Base-by-base conservation (phyloP, 2,113 vertebrate genomes). In the Rhinichthys klamathensis region DNA sequence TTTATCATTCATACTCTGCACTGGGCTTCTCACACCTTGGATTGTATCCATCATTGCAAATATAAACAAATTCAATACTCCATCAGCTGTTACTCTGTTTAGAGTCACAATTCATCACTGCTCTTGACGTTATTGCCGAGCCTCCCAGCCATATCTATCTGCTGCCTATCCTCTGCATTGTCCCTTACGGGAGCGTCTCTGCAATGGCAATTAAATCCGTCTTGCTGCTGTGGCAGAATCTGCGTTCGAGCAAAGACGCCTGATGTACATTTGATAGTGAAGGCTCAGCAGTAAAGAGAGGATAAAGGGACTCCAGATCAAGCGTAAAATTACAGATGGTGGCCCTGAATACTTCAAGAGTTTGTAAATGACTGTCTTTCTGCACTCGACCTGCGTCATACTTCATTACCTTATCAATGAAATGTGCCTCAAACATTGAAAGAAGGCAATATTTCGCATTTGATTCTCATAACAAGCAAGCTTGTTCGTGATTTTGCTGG, bases 321-420 rank as follows among this genome's bases (percentile, higher is more conserved):
- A 91, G 90, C 92, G 89, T 94, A 93, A 94, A 95, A 95, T 93
- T 94, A 90, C 93, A 94, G 93, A 93, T 94, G 93, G 90, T 93
- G 92, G 92, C 92, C 90, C 87, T 86, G 73, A 87, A 83, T 90
- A 89, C 65, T 90, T 90, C 90, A 90, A 90, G 90, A 93, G 93
- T 93, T 91, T 88, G 90, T 92, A 93, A 94, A 93, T 90, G 92
- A 92, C 91, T 90, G 87, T 88, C 91, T 90, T 94, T 90, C 82
- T 84, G 83, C 90, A 91, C 85, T 91, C 90, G 92, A 93, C 93
- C 93, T 85, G 18, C 67, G 80, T 89, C 83, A 92, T 89, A 93
- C 92, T 92, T 92, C 94, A 95, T 95, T 95, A 93, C 88, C 86
- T 93, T 82, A 90, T 84, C 92, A 93, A 94, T 95, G 93, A 93